phyloP scores from a whole-genome alignment of 2,113 vertebrate species.

The Erythrocercus mccallii region DNA sequence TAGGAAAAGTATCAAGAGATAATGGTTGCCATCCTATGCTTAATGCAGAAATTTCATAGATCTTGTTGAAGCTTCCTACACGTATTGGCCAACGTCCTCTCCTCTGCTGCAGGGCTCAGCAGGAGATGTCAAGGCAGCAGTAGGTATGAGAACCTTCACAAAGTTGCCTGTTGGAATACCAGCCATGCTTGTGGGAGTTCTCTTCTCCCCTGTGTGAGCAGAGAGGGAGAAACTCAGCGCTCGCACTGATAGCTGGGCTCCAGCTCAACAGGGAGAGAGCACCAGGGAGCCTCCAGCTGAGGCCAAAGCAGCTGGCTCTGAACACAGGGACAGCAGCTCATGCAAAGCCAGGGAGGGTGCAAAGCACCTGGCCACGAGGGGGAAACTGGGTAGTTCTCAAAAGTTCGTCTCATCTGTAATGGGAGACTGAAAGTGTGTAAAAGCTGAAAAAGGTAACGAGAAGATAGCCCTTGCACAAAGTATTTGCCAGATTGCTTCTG shows the following conservation, averaged over 20 bases:
- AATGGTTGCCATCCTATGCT: not conserved
- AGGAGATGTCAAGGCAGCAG: not conserved
- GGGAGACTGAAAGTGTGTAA: not conserved
- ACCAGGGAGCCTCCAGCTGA: not conserved
- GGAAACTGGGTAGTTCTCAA: not conserved
- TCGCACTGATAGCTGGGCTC: no score
- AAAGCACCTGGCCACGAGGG: fast-evolving
- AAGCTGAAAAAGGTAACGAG: not conserved
- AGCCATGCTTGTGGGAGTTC: not conserved
- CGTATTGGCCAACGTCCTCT: not conserved
- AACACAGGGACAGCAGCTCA: not conserved
- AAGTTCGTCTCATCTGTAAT: not conserved
- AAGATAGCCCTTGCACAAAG: not conserved
- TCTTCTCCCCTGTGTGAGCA: not conserved
- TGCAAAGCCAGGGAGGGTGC: not conserved
- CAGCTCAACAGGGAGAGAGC: not conserved
- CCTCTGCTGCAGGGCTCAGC: not conserved
- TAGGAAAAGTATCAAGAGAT: not conserved
- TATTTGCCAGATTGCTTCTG: not conserved
- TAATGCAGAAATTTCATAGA: not conserved
- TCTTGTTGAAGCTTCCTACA: not conserved
- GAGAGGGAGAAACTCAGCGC: not conserved
- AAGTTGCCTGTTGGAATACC: not conserved
- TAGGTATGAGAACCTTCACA: not conserved
- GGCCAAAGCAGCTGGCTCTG: not conserved